A percentile compares a stretch with the other conserved stretches of the same genome.
These are phyloP conservation scores for Pterobdella sp. DNA, from an alignment of 2,888 invertebrate genomes.

Conservation along the genomic window DNA sequence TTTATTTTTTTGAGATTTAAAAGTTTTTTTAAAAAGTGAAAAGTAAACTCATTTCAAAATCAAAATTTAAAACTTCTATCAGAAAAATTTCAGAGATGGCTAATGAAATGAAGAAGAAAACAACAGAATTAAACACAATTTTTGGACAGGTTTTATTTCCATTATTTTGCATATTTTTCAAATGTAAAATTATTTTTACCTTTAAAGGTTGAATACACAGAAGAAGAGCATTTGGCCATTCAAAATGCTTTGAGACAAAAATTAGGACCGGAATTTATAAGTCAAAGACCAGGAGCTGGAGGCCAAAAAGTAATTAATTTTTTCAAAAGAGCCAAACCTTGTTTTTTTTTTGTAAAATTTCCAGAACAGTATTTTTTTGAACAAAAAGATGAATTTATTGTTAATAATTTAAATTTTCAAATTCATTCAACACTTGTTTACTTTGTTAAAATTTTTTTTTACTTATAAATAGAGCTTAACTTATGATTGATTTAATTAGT, in stretches of 20 bases:
- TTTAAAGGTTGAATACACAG: conserved; percentile 31
- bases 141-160: conserved; percentile 7
- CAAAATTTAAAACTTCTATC: too few relatives aligned
- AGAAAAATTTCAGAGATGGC: not conserved
- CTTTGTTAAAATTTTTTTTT: not conserved
- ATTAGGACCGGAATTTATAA: conserved; percentile 51
- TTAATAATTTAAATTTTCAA: too few relatives aligned
- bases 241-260: conserved; percentile 47
- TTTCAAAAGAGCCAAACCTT: not conserved
- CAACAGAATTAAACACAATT: not conserved
- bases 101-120: not conserved
- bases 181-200: not conserved
- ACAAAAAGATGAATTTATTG: too few relatives aligned
- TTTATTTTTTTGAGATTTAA: too few relatives aligned
- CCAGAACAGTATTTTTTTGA: not conserved
- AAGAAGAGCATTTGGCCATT: conserved; percentile 47
- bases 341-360: not conserved
- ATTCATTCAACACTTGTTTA: too few relatives aligned
- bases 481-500: not conserved
- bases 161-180: not conserved
- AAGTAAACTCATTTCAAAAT: too few relatives aligned
- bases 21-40: too few relatives aligned
- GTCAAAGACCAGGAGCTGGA: conserved; percentile 49
- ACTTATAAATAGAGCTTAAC: not conserved
- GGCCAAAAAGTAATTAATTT: conserved; percentile 46